phyloP scores from a whole-genome alignment of 2,797 vertebrate genomes.

The Acestrorhynchus altus region DNA sequence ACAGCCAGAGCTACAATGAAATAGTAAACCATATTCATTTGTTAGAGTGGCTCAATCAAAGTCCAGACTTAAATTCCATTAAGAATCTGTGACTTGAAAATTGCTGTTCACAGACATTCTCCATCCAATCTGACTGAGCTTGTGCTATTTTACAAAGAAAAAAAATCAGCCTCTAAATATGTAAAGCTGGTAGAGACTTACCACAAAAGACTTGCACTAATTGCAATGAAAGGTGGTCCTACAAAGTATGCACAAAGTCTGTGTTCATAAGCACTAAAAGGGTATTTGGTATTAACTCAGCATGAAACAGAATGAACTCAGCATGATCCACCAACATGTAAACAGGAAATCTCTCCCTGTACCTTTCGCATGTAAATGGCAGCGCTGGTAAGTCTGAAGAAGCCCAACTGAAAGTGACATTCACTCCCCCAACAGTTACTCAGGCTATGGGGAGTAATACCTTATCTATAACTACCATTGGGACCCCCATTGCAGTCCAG shows the following conservation, averaged over 20 bases:
- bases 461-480: neutral
- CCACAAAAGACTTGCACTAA: no score
- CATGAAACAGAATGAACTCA: neutral
- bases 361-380: slow-evolving; percentile 7
- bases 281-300: neutral
- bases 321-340: slow-evolving; percentile 20
- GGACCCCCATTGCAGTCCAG: slow-evolving; percentile 5
- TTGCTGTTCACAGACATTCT: no score
- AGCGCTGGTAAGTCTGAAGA: neutral
- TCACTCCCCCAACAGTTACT: neutral
- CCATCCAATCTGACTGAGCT: no score
- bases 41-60: no score
- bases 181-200: no score
- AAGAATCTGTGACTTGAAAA: no score
- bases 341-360: neutral
- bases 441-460: neutral
- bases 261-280: neutral
- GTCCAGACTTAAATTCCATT: no score
- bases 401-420: slow-evolving; percentile 6
- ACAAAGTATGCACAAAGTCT: neutral
- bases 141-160: no score
- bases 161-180: no score
- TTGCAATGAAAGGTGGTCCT: no score
- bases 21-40: no score
- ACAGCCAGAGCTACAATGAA: no score